Percentiles rank a stretch among this genome's conserved stretches.
Evolutionary conservation across 2,797 vertebrate genomes (phyloP).

Genomic region (Psittacula echo): DNA sequence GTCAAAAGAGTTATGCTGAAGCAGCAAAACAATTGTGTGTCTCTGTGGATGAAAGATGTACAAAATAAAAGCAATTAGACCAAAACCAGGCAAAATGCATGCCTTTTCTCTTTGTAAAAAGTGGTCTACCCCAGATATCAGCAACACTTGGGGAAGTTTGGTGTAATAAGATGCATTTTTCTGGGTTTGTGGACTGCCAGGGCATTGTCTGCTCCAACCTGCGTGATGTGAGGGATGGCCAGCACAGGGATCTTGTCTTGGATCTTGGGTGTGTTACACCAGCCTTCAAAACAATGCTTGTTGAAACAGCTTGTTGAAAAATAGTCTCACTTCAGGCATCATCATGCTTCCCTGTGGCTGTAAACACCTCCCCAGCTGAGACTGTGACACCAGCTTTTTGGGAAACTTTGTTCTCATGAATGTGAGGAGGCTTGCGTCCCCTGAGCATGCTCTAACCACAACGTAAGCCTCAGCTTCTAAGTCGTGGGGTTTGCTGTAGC

Average conservation of each 20-base stretch:
- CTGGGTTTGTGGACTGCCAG: slow-evolving; percentile 5
- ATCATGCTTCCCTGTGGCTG: neutral
- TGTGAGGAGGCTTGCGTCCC: neutral
- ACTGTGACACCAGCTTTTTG: neutral
- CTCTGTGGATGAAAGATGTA: neutral
- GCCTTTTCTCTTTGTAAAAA: neutral
- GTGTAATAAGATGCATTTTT: neutral
- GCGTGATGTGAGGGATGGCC: neutral
- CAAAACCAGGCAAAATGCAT: slow-evolving; percentile 18
- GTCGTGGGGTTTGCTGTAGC: neutral
- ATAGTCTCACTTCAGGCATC: neutral
- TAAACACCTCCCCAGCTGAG: neutral
- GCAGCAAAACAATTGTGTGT: neutral
- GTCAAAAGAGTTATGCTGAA: slow-evolving; percentile 19
- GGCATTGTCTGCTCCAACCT: slow-evolving; percentile 18
- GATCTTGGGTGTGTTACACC: neutral
- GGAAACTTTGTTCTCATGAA: neutral
- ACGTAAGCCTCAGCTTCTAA: neutral
- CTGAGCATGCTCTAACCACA: accelerated
- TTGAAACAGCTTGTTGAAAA: slow-evolving; percentile 8
- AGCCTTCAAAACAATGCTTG: neutral
- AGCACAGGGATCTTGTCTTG: neutral
- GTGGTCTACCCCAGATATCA: slow-evolving; percentile 1
- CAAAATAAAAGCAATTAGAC: slow-evolving; percentile 16
- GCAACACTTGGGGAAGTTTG: neutral